Conservation (phyloP, 1,140 invertebrate genomes). For the Drosophila kurseongensis region DNA sequence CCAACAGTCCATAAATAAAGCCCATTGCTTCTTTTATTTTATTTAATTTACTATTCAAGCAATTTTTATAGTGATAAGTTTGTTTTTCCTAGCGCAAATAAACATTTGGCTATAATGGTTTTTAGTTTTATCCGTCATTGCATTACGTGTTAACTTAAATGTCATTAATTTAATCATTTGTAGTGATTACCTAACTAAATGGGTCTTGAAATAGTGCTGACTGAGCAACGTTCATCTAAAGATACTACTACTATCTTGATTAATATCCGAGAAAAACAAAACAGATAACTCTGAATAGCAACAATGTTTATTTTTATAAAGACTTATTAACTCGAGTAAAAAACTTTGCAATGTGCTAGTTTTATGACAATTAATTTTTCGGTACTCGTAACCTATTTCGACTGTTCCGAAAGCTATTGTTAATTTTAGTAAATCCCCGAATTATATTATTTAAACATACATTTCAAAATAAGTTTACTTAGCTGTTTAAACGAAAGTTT, state of each 20-base stretch:
- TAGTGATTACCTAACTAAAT: constrained; percentile 29
- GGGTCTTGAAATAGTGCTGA: constrained; percentile 18
- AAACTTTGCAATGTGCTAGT: too few relatives aligned
- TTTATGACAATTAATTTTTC: too few relatives aligned
- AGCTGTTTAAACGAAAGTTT: constrained; percentile 18
- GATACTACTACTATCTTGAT: not conserved
- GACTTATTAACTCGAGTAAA: too few relatives aligned
- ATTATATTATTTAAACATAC: not conserved
- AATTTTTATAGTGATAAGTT: not conserved
- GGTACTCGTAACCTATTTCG: not conserved
- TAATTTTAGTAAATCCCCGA: not conserved
- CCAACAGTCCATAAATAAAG: too few relatives aligned
- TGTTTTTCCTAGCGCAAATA: not conserved
- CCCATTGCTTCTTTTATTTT: not conserved
- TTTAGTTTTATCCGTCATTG: not conserved
- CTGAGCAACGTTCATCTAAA: not conserved
- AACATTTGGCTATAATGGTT: constrained; percentile 2
- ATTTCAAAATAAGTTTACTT: constrained; percentile 11
- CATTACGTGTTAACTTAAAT: constrained; percentile 15
- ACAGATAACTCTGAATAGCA: not conserved
- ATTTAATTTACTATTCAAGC: not conserved
- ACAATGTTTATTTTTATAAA: not conserved
- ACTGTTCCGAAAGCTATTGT: not conserved
- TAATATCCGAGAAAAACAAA: not conserved
- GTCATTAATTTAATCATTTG: not conserved